Evolutionary conservation across 2,113 vertebrate species (phyloP).

Genomic region (Plecotus auritus): DNA sequence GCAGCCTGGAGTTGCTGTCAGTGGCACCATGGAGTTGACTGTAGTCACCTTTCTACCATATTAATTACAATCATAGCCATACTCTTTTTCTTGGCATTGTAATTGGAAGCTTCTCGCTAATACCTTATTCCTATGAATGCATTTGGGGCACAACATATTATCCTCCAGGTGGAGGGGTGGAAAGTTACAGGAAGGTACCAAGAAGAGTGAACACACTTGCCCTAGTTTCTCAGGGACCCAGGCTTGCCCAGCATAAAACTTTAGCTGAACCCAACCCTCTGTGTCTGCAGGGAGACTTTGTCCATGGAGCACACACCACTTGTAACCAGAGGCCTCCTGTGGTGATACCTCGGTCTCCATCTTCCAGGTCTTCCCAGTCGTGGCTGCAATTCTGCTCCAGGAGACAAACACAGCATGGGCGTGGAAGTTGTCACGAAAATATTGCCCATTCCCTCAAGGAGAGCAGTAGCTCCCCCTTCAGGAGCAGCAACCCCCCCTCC

Average conservation of each 20-base stretch:
- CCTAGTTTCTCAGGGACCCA: conserved; percentile 63
- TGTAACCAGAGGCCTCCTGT: not conserved
- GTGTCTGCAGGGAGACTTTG: conserved; percentile 21
- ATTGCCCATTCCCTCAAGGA: not conserved
- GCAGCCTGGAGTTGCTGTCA: not conserved
- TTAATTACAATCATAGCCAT: not conserved
- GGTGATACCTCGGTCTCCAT: accelerated
- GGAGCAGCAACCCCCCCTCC: not conserved
- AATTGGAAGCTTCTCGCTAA: conserved; percentile 56
- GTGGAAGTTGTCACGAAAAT: not conserved
- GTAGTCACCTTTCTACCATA: not conserved
- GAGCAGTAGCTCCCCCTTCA: not conserved
- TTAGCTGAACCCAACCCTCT: conserved; percentile 39
- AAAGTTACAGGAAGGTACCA: conserved; percentile 30
- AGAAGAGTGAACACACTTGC: conserved; percentile 42
- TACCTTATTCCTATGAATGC: conserved; percentile 60
- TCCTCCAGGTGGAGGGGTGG: conserved; percentile 61
- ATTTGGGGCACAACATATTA: conserved; percentile 66
- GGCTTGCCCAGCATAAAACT: conserved; percentile 64
- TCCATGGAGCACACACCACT: conserved; percentile 63
- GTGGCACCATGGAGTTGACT: not conserved
- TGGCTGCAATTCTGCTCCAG: conserved; percentile 40
- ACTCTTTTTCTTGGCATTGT: not conserved
- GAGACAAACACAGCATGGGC: conserved; percentile 24
- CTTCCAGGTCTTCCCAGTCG: not conserved